phyloP scores from a whole-genome alignment of 2,888 invertebrate species.

The Coleophora deauratella region DNA sequence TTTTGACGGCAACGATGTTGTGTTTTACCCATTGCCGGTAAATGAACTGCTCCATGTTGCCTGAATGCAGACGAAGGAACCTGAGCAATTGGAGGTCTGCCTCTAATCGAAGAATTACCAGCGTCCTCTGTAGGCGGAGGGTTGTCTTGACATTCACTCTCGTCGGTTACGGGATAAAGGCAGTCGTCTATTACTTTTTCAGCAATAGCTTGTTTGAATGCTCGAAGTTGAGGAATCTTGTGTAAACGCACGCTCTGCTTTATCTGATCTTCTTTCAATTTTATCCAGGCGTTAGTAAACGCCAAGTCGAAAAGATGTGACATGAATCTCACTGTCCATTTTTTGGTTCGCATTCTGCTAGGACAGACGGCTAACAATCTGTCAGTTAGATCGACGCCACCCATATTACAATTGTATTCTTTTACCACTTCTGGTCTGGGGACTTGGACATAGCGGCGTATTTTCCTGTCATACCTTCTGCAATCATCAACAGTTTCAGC shows the following conservation, averaged over 20 bases:
- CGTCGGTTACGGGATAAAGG: not conserved
- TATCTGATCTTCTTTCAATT: conserved; percentile 3
- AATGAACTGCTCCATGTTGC: conserved; percentile 5
- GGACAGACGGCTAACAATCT: too few species aligned
- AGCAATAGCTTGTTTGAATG: conserved; percentile 12
- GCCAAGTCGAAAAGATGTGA: conserved; percentile 8
- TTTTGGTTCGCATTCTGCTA: conserved; percentile 5
- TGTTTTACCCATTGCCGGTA: conserved; percentile 6
- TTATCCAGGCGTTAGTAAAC: conserved; percentile 6
- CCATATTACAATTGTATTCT: too few species aligned
- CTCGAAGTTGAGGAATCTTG: conserved; percentile 12
- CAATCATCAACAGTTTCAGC: too few species aligned
- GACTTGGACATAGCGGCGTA: too few species aligned
- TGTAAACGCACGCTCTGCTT: conserved; percentile 11
- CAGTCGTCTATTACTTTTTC: conserved; percentile 1
- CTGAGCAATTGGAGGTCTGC: conserved; percentile 5
- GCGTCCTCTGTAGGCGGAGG: conserved; percentile 6
- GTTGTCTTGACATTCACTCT: conserved; percentile 5
- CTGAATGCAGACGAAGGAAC: conserved; percentile 3
- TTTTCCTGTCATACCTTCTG: too few species aligned
- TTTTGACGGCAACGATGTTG: conserved; percentile 4
- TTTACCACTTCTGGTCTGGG: too few species aligned
- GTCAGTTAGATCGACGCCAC: too few species aligned
- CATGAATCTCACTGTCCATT: conserved; percentile 6
- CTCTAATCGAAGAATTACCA: conserved; percentile 1